Evolutionary conservation across 1,140 invertebrate species (phyloP), one percentile per base, ranked within the genome.

Genomic region (Drosophila orosa): DNA sequence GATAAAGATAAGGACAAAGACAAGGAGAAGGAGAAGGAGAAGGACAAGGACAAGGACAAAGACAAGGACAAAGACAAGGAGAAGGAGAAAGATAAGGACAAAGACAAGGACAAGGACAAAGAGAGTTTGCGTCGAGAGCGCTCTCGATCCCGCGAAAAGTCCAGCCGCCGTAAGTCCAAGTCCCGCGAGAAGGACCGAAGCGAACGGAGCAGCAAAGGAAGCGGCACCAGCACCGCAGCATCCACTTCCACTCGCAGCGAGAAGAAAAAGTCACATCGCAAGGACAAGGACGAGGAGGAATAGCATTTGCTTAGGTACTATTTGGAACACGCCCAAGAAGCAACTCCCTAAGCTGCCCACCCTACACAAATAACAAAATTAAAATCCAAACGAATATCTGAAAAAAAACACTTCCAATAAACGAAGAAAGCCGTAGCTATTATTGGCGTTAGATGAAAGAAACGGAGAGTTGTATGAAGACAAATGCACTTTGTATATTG

Each of bases 251-350:
- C 80, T 74, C 90, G 90, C 31, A 92, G 92, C 71, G 92, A 93
- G 39, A 95, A 95, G 87, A 95, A 95, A 92, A 95, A 95, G 92
- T 94, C 93, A 0, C 92, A 94, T 78, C 93, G 94, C 40, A 94
- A 94, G 24, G 94, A 94, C 12, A 94, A 94, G 65, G 94, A 94
- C 63, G 94, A 94, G n/a, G 94, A 93, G 48, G 94, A 94, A 92
- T 94, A 90, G 80, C 84, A 89, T 65, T 83, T 82, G 61, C 39
- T 73, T 54, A 73, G 83, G 25, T 76, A 82, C 65, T 85, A 75
- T 40, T 57, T 75, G 61, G 61, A 78, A 67, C 52, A 69, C 37
- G 62, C 78, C 13, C 45, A 39, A 27, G 27, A 50, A 42, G 39
- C 39, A n/a, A 72, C 55, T 62, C 19, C 24, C 48, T 78, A 45